Evolutionary conservation across 1,140 invertebrate species (phyloP), one percentile per base, ranked within the genome.

Genomic region (Drosophila watanabei): DNA sequence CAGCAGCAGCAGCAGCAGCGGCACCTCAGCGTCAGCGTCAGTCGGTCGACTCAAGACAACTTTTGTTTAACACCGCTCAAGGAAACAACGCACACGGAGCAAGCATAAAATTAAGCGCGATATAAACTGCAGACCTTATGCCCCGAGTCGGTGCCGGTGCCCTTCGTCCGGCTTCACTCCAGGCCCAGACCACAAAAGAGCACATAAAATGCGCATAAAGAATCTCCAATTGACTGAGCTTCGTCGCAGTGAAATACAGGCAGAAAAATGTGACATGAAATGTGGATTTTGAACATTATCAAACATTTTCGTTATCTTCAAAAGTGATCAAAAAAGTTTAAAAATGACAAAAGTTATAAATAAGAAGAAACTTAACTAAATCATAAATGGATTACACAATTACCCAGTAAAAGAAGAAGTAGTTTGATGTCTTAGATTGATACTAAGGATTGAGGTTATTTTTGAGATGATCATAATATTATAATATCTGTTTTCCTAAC

Each of bases 61-160:
- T 80, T 84, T 78, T 80, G 68, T 71, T 86, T 82, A 86, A 72
- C 61, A 48, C 75, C 59, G 79, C 51, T 89, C 85, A 88, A 88
- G 85, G 85, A 88, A 85, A 88, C 62, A 58, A 54, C 66, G 48
- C 60, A 54, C 43, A 51, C 51, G 61, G 56, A 78, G 32, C 64
- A 51, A 58, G 65, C 79, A 78, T 61, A 77, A 60, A 72, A 75
- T 62, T 65, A 82, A 77, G 41, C 43, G 39, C 28, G 52, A 48
- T 69, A 68, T 88, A 79, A 81, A 85, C 81, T 81, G 86, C 81
- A 81, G 85, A 85, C 85, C 85, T 81, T 89, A 81, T 75, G 85
- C 52, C 68, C 69, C 70, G 43, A 69, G 73, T 65, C 66, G 46
- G 52, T 56, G 52, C 14, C 14, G 35, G 62, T 71, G 61, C 78